A percentile compares a stretch with the other conserved stretches of the same genome.
phyloP scores from a whole-genome alignment of 1,140 invertebrate genomes.

The Metopolophium dirhodum region DNA sequence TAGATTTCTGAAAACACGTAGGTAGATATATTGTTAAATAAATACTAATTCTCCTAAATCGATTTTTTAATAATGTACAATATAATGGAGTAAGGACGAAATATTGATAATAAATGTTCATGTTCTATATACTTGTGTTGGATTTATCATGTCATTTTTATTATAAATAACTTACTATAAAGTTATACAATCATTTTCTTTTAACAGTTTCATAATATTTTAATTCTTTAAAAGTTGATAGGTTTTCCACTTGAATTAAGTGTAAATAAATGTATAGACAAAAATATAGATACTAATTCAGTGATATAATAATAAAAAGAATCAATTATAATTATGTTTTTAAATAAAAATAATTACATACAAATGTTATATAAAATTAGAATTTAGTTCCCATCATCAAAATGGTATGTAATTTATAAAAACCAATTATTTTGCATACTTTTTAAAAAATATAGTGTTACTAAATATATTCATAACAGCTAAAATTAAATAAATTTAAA shows the following conservation, averaged over 20 bases:
- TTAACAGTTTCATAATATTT: background rate
- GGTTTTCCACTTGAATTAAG: background rate
- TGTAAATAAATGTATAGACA: background rate
- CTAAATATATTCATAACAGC: no score
- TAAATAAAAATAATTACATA: background rate
- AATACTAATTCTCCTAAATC: background rate
- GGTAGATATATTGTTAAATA: background rate
- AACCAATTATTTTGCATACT: background rate
- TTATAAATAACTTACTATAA: no score
- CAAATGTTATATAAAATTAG: background rate
- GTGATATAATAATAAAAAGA: background rate
- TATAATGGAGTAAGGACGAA: background rate
- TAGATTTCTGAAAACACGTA: conserved; percentile 59
- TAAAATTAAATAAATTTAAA: no score
- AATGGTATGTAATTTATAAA: background rate
- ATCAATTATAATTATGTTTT: background rate
- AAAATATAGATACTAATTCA: background rate
- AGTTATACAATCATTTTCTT: background rate
- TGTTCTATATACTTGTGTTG: background rate
- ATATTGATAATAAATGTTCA: background rate
- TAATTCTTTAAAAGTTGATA: background rate
- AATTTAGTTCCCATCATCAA: background rate
- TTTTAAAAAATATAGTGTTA: no score
- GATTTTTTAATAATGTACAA: background rate
- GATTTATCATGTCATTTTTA: background rate